Percentiles rank a stretch among this genome's conserved stretches.
These are phyloP conservation scores for Scarus forsteni DNA, from an alignment of 2,797 vertebrate species.

Conservation along the genomic window DNA sequence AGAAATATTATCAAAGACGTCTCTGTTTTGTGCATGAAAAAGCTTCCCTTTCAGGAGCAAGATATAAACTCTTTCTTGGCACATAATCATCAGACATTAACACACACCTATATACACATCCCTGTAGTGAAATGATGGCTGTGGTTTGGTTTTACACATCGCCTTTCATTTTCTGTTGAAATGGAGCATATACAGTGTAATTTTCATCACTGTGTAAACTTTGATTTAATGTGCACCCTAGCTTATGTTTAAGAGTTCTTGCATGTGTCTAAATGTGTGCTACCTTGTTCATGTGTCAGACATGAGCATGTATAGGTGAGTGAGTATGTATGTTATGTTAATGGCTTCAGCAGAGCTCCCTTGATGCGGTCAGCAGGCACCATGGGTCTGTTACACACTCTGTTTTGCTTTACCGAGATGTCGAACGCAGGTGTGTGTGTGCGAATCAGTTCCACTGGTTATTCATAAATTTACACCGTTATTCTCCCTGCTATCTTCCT, in stretches of 20 bases:
- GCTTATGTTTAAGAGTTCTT: conserved; percentile 19
- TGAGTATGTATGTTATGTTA: conserved; percentile 74
- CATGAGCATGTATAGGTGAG: conserved; percentile 56
- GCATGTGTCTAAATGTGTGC: conserved; percentile 26
- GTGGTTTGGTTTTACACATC: conserved; percentile 43
- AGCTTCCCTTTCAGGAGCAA: conserved; percentile 31
- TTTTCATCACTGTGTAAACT: not conserved
- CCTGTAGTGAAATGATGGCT: conserved; percentile 23
- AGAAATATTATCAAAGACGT: too few species aligned
- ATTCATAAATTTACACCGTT: conserved; percentile 48
- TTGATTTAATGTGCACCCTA: conserved; percentile 14
- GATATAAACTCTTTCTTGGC: conserved; percentile 15
- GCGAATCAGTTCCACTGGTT: conserved; percentile 30
- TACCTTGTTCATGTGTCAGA: conserved; percentile 44
- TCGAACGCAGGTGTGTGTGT: conserved; percentile 78
- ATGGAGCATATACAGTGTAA: conserved; percentile 21
- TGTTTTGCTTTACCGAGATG: conserved; percentile 80
- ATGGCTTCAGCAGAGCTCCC: conserved; percentile 82
- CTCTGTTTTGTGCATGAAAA: conserved; percentile 17
- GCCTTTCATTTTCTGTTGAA: conserved; percentile 44
- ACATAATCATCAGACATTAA: conserved; percentile 15
- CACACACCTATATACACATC: conserved; percentile 19
- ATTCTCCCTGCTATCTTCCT: conserved; percentile 44
- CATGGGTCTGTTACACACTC: conserved; percentile 65
- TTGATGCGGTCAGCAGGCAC: conserved; percentile 68